Evolutionary conservation across 2,888 invertebrate species (phyloP), one percentile per base, ranked within the genome.

Genomic region (Idaea dimidiata): DNA sequence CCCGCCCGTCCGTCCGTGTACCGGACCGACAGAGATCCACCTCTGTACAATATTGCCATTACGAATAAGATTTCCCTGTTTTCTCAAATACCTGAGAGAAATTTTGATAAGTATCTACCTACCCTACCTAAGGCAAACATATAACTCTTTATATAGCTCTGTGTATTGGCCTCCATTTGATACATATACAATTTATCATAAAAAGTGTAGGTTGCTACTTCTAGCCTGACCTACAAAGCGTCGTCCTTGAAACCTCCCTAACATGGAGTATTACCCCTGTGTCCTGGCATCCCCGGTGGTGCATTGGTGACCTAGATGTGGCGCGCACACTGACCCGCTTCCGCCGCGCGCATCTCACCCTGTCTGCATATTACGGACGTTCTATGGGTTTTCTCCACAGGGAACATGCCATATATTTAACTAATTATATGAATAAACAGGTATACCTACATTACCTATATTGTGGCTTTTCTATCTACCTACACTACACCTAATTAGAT

Each of bases 301-400:
- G 87, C 88, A 85, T 83, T 83, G 85, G 81, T 91, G 91, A 91
- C 91, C 91, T 81, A 89, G 77, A 90, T 91, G 81, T 80, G 74
- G 82, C 83, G 14, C 56, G 86, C 87, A 88, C 88, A 87, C 77
- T 85, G 86, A 87, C 87, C 86, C 77, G 78, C 66, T 81, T 83
- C 71, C 68, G 43, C 43, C 43, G 43, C 43, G 43, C 70, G 72
- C 73, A 68, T 71, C 64, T 64, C 70, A 67, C 72, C 69, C 43
- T 43, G 43, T 14, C 43, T 43, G 43, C 43, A 43, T 14, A 10
- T 43, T 43, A 14, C 43, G 43, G 0, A 8, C 14, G 14, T 43
- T 14, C 14, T 14, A 43, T 43, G 8, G 14, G 2, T 43, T 43
- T 68, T 67, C 71, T 43, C 43, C 43, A 43, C 43, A 43, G 43